Percentiles rank a stretch among this genome's conserved stretches.
Conservation (phyloP, 2,113 vertebrate species). For the Mustela lutreola region DNA sequence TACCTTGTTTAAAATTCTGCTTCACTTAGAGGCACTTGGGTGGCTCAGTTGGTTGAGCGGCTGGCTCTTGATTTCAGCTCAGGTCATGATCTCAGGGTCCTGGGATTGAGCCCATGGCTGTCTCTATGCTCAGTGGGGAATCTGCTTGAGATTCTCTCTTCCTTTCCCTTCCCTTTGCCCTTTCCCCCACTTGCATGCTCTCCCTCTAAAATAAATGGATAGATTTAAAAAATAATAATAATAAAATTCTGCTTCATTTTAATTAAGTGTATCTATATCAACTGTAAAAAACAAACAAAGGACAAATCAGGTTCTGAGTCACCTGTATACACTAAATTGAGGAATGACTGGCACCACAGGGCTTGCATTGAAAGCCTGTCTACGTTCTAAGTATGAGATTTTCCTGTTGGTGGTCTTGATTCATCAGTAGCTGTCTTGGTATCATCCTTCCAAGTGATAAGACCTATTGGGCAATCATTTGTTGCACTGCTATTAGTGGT, state of each 20-base stretch:
- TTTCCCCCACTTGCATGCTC: background rate
- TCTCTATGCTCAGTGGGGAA: background rate
- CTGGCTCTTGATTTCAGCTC: background rate
- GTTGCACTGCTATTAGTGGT: background rate
- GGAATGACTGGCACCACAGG: background rate
- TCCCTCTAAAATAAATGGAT: background rate
- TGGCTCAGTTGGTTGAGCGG: background rate
- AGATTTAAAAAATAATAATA: background rate
- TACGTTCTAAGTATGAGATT: background rate
- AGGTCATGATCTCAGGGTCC: background rate
- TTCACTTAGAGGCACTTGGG: background rate
- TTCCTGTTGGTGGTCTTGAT: background rate
- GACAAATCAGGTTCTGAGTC: background rate
- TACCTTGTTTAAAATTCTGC: slow-evolving; percentile 51
- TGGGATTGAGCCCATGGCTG: background rate
- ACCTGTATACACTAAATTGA: background rate
- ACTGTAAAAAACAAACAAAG: background rate
- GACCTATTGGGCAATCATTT: background rate
- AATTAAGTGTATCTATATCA: slow-evolving; percentile 28
- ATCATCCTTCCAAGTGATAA: background rate
- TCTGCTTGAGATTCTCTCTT: background rate
- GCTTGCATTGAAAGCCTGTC: background rate
- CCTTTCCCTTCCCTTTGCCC: background rate
- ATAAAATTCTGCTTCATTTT: slow-evolving; percentile 57
- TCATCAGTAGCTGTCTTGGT: background rate